Evolutionary conservation across 2,113 vertebrate genomes (phyloP), one percentile per base, ranked within the genome.

Genomic region (Corythoichthys haematopterus): DNA sequence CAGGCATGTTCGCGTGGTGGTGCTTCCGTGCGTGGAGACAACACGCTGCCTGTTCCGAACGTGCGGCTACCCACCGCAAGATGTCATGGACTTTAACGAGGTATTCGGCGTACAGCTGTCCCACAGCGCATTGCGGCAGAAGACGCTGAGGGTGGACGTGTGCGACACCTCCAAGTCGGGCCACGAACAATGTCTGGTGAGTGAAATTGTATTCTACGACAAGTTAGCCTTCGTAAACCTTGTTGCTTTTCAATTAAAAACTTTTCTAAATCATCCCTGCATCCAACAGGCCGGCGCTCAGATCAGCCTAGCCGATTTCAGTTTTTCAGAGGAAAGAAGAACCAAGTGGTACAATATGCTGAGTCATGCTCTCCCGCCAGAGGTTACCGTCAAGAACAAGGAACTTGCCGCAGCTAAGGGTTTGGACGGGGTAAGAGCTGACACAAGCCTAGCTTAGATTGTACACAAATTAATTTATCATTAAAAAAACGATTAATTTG

Each of bases 341-440:
- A 92, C 90, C 5, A 93, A 91, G 68, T 98, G 95, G 94, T 99
- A 95, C 87, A 99, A 99, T 87, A 93, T 99, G 58, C 93, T 98
- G 69, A 94, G 90, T 81, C 92, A 90, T 6, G 88, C 90, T 81
- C 92, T 93, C 82, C 87, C 94, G 79, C 86, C 93, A 55, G 91
- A 93, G 56, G 89, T 93, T 77, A 87, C 65, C 72, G 82, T 70
- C 82, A 93, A 92, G 85, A 88, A 88, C 60, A 87, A 75, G 43
- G 84, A 84, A 13, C 40, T 64, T 40, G 1, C 69, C 53, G 64
- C 46, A 0, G 46, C 53, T 0, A 5, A 46, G 14, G 3, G n/a
- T 28, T 50, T 78, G 0, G 74, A 82, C 28, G 0, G 12, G 83
- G 85, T 85, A 68, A 43, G 64, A 53, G 14, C 38, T 10, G 38